phyloP scores from a whole-genome alignment of 2,888 invertebrate genomes.

The Lottia scabra region DNA sequence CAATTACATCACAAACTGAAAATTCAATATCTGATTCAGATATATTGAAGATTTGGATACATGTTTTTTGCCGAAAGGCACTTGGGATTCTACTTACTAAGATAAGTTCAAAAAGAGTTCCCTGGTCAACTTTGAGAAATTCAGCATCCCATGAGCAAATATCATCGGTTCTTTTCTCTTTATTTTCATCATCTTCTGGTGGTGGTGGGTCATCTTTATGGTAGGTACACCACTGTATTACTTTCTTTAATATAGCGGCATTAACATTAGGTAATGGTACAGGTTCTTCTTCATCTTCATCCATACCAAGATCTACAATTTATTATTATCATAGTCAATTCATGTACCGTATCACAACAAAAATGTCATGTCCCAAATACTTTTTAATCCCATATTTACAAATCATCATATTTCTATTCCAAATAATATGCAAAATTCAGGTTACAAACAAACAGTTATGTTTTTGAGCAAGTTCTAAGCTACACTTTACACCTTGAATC shows the following conservation, averaged over 20 bases:
- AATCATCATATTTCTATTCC: no score
- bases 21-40: no score
- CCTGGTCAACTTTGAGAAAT: slow-evolving; percentile 87
- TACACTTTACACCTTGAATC: slow-evolving; percentile 58
- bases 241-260: slow-evolving; percentile 93
- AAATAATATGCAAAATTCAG: no score
- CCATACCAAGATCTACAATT: slow-evolving; percentile 71
- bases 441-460: no score
- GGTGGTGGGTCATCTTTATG: slow-evolving; percentile 83
- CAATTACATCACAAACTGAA: no score
- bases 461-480: no score
- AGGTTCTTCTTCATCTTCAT: slow-evolving; percentile 78
- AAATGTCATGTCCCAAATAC: no score
- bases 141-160: slow-evolving; percentile 99
- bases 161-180: slow-evolving; percentile 98
- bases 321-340: no score
- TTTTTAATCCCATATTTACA: no score
- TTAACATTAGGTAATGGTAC: slow-evolving; percentile 98
- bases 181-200: slow-evolving; percentile 95
- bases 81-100: slow-evolving; percentile 73
- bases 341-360: no score
- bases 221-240: slow-evolving; percentile 70
- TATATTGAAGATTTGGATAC: no score
- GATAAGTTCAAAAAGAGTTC: slow-evolving; percentile 93
- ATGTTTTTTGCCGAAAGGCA: no score